These are phyloP conservation scores for Eristalis intricaria DNA, from an alignment of 2,888 invertebrate genomes.

Conservation along the genomic window DNA sequence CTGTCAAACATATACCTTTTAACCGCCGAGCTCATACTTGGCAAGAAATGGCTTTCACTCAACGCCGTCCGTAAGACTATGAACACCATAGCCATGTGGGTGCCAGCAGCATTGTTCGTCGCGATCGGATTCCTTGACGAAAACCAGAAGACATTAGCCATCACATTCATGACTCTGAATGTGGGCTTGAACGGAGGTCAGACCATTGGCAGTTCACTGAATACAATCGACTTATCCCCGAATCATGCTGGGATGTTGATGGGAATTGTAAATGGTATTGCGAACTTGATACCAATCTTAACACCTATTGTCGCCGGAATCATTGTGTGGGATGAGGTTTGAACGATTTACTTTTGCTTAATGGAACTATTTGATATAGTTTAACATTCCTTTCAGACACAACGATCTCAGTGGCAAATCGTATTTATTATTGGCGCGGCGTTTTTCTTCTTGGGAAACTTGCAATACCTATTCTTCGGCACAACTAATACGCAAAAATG, in stretches of 20 bases:
- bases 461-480: conserved; percentile 87
- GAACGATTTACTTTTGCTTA: neutral
- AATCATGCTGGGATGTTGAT: conserved; percentile 85
- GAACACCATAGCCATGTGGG: conserved; percentile 76
- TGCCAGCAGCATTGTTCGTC: conserved; percentile 82
- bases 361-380: neutral
- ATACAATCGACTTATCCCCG: conserved; percentile 85
- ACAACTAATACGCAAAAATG: conserved; percentile 86
- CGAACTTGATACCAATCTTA: conserved; percentile 84
- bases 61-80: conserved; percentile 69
- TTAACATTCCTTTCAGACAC: conserved; percentile 81
- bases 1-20: conserved; percentile 38
- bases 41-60: conserved; percentile 76
- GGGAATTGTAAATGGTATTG: conserved; percentile 84
- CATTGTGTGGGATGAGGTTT: conserved; percentile 79
- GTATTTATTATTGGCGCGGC: conserved; percentile 86
- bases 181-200: conserved; percentile 81
- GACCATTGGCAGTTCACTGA: conserved; percentile 80
- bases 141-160: conserved; percentile 79
- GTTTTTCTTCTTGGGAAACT: conserved; percentile 86
- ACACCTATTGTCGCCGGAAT: conserved; percentile 83
- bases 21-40: conserved; percentile 36
- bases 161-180: conserved; percentile 82
- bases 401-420: conserved; percentile 85
- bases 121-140: conserved; percentile 81